Evolutionary conservation across 2,797 vertebrate species (phyloP).

Genomic region (Poeciliopsis gracilis): DNA sequence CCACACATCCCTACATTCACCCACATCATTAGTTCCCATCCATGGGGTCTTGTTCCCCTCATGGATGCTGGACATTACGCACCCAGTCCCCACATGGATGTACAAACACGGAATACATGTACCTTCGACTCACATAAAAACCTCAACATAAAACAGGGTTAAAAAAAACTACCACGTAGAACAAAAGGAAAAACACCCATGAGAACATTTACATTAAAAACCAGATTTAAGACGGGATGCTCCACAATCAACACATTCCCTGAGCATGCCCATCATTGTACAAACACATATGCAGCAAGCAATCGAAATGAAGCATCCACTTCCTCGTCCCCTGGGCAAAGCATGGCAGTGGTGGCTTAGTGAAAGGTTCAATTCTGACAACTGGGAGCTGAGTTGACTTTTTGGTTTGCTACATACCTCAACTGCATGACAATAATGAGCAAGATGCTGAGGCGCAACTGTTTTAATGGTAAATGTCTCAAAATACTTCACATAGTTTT

Average conservation of each 20-base stretch:
- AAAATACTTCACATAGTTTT: not conserved
- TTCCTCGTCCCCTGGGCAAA: conserved; percentile 50
- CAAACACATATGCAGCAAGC: conserved; percentile 35
- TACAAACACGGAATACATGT: conserved; percentile 24
- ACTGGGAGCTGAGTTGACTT: conserved; percentile 33
- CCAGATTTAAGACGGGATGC: conserved; percentile 11
- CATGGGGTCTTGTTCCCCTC: conserved; percentile 3
- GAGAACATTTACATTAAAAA: conserved; percentile 23
- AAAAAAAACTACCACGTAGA: not conserved
- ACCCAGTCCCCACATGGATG: conserved; percentile 12
- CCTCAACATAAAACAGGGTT: not conserved
- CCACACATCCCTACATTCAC: not conserved
- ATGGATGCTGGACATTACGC: conserved; percentile 14
- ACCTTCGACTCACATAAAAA: not conserved
- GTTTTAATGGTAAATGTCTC: not conserved
- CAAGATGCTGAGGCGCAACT: not conserved
- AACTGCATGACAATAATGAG: not conserved
- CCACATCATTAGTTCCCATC: not conserved
- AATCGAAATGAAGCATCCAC: conserved; percentile 10
- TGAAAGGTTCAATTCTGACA: conserved; percentile 30
- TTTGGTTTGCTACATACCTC: not conserved
- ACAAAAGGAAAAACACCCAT: conserved; percentile 37
- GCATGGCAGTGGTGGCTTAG: conserved; percentile 54
- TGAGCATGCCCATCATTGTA: conserved; percentile 11
- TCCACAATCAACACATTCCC: conserved; percentile 21